Conservation (phyloP, 2,113 vertebrate species). For the Ciconia maguari region DNA sequence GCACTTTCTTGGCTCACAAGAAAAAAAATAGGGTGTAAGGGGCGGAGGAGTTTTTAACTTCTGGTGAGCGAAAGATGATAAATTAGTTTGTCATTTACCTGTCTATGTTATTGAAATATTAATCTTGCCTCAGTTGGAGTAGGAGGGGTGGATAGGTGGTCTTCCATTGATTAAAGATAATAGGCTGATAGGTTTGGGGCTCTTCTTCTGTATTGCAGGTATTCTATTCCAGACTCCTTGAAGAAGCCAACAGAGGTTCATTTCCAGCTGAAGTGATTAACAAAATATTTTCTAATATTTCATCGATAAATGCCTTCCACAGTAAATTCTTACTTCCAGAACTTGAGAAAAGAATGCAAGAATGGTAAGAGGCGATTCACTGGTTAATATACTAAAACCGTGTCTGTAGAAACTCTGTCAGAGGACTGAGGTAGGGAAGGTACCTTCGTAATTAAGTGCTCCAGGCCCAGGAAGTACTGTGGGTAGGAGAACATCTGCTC, state of each 20-base stretch:
- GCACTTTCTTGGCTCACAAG: background rate
- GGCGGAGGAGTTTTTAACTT: background rate
- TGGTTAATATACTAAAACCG: background rate
- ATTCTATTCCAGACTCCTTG: slow-evolving; percentile 88
- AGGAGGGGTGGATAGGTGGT: background rate
- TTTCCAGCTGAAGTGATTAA: slow-evolving; percentile 93
- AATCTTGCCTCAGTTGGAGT: background rate
- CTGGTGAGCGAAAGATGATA: background rate
- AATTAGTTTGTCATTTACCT: background rate
- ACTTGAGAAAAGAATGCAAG: slow-evolving; percentile 94
- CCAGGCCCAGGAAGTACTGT: background rate
- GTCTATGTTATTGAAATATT: background rate
- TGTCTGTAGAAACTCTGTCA: background rate
- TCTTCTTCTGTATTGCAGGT: slow-evolving; percentile 75
- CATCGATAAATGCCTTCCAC: slow-evolving; percentile 92
- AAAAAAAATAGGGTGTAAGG: background rate
- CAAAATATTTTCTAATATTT: slow-evolving; percentile 98
- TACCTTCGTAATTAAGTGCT: background rate
- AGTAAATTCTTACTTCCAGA: slow-evolving; percentile 94
- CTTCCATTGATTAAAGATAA: background rate
- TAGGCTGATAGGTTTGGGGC: background rate
- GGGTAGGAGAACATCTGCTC: background rate
- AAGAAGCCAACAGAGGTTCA: slow-evolving; percentile 91
- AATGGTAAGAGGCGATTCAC: slow-evolving; percentile 84
- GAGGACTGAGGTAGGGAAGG: background rate